Conservation (phyloP, 2,113 vertebrate species). For the Bubo blakistoni region DNA sequence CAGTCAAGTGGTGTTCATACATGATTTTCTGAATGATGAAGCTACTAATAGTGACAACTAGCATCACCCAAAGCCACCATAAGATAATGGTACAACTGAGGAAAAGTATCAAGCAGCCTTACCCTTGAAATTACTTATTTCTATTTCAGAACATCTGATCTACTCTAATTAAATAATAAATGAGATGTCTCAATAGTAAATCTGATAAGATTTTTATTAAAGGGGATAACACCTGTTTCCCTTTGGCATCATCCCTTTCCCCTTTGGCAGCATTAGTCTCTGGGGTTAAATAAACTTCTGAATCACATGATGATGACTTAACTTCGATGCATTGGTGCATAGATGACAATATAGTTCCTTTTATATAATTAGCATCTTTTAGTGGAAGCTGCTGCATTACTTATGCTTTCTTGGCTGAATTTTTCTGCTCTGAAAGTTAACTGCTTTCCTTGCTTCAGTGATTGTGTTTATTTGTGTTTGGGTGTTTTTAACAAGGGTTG, state of each 20-base stretch:
- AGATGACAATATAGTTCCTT: not conserved
- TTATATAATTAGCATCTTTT: not conserved
- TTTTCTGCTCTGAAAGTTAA: not conserved
- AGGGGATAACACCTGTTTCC: not conserved
- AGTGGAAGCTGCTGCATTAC: not conserved
- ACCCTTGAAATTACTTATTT: not conserved
- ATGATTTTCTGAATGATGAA: not conserved
- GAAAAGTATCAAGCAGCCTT: not conserved
- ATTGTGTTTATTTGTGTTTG: not conserved
- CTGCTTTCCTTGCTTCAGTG: not conserved
- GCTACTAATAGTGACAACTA: not conserved
- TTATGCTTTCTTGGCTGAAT: not conserved
- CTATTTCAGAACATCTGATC: not conserved
- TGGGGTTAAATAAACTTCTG: not conserved
- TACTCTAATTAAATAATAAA: not conserved
- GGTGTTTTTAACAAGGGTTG: not conserved
- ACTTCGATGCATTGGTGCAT: not conserved
- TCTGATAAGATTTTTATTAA: not conserved
- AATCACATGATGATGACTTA: not conserved
- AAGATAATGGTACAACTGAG: not conserved
- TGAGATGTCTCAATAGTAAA: not conserved
- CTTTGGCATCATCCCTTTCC: not conserved
- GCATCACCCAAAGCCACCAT: not conserved
- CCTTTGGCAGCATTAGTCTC: not conserved
- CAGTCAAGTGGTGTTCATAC: not conserved